A percentile compares a stretch with the other conserved stretches of the same genome.
These are phyloP conservation scores for Platyscapa corneri DNA, from an alignment of 1,140 invertebrate genomes.

Conservation along the genomic window DNA sequence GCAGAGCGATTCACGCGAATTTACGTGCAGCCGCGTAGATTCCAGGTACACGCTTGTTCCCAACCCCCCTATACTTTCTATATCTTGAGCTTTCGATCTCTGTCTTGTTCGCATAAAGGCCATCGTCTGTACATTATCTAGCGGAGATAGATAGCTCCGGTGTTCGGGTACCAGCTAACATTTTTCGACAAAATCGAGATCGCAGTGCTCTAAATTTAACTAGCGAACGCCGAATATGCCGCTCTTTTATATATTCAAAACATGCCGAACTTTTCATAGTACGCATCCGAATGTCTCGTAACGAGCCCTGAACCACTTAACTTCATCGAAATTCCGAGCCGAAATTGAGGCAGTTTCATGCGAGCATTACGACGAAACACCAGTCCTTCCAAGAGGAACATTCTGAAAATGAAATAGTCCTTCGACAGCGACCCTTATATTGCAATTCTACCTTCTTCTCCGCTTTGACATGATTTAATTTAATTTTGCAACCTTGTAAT, in stretches of 20 bases:
- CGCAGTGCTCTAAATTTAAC: background rate
- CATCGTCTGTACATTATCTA: background rate
- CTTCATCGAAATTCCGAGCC: background rate
- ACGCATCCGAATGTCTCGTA: background rate
- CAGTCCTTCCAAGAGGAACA: background rate
- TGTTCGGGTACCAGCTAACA: constrained; percentile 5
- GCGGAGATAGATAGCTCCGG: background rate
- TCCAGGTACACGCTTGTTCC: constrained; percentile 5
- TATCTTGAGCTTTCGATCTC: constrained; percentile 20
- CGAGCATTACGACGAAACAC: background rate
- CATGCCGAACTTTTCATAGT: background rate
- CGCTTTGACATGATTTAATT: background rate
- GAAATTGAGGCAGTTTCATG: background rate
- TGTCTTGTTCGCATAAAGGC: background rate
- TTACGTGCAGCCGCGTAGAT: constrained; percentile 20
- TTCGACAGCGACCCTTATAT: background rate
- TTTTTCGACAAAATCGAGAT: background rate
- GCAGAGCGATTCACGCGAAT: background rate
- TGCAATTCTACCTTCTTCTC: background rate
- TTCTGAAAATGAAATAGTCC: constrained; percentile 9
- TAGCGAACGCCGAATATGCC: background rate
- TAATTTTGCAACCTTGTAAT: background rate
- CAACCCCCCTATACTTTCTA: background rate
- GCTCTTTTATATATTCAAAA: background rate
- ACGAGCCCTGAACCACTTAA: background rate